phyloP scores from a whole-genome alignment of 2,113 vertebrate genomes.

The Python bivittatus region DNA sequence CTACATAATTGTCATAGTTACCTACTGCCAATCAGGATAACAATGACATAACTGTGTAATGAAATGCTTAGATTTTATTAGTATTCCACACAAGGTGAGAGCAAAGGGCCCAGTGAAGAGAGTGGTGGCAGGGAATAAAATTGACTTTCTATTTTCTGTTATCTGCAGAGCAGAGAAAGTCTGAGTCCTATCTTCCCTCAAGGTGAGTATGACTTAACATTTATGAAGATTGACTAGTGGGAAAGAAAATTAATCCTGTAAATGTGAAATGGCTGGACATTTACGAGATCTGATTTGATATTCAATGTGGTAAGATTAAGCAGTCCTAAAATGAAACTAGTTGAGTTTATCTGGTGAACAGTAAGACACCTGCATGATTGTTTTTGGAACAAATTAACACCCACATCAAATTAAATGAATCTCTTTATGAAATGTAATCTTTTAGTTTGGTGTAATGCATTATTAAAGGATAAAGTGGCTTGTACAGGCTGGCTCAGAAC shows the following conservation, averaged over 20 bases:
- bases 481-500: background rate
- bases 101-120: conserved; percentile 26
- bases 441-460: background rate
- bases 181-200: conserved; percentile 40
- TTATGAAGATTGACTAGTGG: conserved; percentile 11
- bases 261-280: conserved; percentile 25
- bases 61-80: conserved; percentile 47
- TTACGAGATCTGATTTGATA: conserved; percentile 27
- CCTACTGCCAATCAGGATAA: conserved; percentile 36
- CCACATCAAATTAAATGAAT: background rate
- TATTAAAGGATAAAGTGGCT: background rate
- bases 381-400: background rate
- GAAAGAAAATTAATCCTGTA: conserved; percentile 29
- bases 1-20: conserved; percentile 27
- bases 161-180: conserved; percentile 21
- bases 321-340: background rate
- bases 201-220: conserved; percentile 27
- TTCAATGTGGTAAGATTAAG: conserved; percentile 13
- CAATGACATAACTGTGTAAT: conserved; percentile 14
- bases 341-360: conserved; percentile 31
- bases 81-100: conserved; percentile 44
- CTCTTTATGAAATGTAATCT: background rate
- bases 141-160: conserved; percentile 44
- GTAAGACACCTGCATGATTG: background rate
- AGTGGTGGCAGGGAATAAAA: conserved; percentile 38